A percentile compares a stretch with the other conserved stretches of the same genome.
Evolutionary conservation across 2,797 vertebrate species (phyloP).

Genomic region (Malacoraja senta): DNA sequence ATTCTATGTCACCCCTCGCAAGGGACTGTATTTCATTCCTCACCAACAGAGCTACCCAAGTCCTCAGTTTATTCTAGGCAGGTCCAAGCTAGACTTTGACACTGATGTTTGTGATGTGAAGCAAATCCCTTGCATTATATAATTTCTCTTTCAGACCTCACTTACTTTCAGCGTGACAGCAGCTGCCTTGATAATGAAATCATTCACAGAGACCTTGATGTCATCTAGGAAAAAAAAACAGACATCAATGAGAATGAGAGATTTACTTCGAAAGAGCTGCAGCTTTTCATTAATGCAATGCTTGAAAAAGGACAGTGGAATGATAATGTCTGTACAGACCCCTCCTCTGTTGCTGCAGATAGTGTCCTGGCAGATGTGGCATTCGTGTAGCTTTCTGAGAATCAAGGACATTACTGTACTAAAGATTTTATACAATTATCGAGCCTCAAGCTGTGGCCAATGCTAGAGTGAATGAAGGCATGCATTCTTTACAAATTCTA

Average conservation of each 20-base stretch:
- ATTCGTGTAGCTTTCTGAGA: not conserved
- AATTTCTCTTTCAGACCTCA: slow-evolving; percentile 42
- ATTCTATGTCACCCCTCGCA: no score
- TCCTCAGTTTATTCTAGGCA: not conserved
- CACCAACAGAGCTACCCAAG: no score
- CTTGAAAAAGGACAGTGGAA: not conserved
- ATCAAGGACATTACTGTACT: slow-evolving; percentile 6
- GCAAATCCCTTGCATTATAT: not conserved
- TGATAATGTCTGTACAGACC: slow-evolving; percentile 32
- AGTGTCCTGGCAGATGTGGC: slow-evolving; percentile 3
- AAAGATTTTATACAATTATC: not conserved
- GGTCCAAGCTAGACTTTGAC: not conserved
- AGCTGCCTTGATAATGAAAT: slow-evolving; percentile 92
- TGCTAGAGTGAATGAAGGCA: not conserved
- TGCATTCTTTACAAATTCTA: not conserved
- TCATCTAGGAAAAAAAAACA: slow-evolving; percentile 69
- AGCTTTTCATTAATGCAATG: not conserved
- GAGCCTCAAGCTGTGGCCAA: not conserved
- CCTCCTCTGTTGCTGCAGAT: not conserved
- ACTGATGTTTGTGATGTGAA: not conserved
- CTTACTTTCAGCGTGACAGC: slow-evolving; percentile 88
- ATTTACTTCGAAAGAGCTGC: not conserved
- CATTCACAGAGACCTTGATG: slow-evolving; percentile 90
- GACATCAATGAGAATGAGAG: not conserved
- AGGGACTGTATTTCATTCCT: no score